Evolutionary conservation across 1,140 invertebrate species (phyloP).

Genomic region (Elymnias hypermnestra): DNA sequence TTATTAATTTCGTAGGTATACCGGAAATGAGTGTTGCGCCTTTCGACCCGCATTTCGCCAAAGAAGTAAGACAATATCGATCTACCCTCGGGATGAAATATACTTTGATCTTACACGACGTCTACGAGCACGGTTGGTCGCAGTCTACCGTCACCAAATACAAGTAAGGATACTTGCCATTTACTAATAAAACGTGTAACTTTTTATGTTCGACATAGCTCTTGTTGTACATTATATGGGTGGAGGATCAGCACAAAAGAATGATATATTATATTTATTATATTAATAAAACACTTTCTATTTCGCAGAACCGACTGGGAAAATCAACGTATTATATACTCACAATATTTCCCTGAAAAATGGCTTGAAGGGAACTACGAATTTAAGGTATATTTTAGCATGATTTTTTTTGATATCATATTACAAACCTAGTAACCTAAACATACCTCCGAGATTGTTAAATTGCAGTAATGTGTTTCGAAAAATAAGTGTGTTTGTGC

Average conservation of each 20-base stretch:
- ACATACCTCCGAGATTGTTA: too few species aligned
- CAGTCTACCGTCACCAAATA: slow-evolving; percentile 86
- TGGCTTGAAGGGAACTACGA: slow-evolving; percentile 80
- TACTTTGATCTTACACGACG: slow-evolving; percentile 82
- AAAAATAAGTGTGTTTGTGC: too few species aligned
- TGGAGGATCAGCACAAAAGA: too few species aligned
- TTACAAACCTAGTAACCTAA: too few species aligned
- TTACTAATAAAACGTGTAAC: too few species aligned
- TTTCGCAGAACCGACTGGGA: slow-evolving; percentile 79
- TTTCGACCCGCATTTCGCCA: slow-evolving; percentile 86
- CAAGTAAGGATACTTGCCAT: slow-evolving; percentile 52
- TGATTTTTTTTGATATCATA: too few species aligned
- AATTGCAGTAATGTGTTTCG: too few species aligned
- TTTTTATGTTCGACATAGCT: too few species aligned
- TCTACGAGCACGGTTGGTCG: slow-evolving; percentile 86
- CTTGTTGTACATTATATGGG: too few species aligned
- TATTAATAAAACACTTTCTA: too few species aligned
- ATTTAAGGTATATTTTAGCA: slow-evolving; percentile 73
- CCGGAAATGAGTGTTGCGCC: slow-evolving; percentile 82
- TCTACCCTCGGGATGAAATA: slow-evolving; percentile 81
- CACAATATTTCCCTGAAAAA: slow-evolving; percentile 89
- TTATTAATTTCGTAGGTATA: slow-evolving; percentile 81
- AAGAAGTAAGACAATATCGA: slow-evolving; percentile 79
- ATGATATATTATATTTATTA: too few species aligned
- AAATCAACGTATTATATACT: slow-evolving; percentile 80